A percentile compares a stretch with the other conserved stretches of the same genome.
These are phyloP conservation scores for Stichodactyla mertensii DNA, from an alignment of 64 coral and sea anemone genomes.

Conservation along the genomic window DNA sequence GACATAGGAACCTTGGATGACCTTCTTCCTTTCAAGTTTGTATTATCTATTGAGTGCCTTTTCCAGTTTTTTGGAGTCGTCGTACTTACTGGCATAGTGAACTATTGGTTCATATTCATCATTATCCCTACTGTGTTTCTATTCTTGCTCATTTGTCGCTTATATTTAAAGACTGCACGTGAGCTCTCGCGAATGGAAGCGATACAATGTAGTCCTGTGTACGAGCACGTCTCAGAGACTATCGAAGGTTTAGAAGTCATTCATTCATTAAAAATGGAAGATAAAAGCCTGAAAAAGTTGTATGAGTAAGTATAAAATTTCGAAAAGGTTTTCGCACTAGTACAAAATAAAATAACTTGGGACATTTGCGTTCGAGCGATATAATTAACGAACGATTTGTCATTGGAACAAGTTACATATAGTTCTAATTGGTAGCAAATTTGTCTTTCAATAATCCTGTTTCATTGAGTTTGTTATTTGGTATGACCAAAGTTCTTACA, in stretches of 20 bases:
- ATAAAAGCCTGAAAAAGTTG: conserved; percentile 1
- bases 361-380: no score
- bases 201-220: conserved; percentile 54
- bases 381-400: background rate
- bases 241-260: conserved; percentile 12
- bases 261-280: conserved; percentile 22
- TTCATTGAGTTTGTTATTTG: background rate
- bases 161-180: conserved; percentile 4
- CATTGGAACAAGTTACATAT: background rate
- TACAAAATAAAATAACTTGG: background rate
- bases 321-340: background rate
- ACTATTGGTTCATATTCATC: no score
- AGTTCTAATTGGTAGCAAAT: background rate
- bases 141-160: background rate
- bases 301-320: background rate
- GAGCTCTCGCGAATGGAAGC: no score
- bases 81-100: no score
- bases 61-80: no score
- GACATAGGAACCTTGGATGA: no score
- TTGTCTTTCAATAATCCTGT: background rate
- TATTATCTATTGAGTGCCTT: no score
- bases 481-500: background rate
- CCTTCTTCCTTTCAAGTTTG: no score
- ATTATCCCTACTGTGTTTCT: background rate
- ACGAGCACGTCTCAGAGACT: conserved; percentile 54